phyloP scores from a whole-genome alignment of 1,140 invertebrate genomes.

The Aphaenogaster ashmeadi region DNA sequence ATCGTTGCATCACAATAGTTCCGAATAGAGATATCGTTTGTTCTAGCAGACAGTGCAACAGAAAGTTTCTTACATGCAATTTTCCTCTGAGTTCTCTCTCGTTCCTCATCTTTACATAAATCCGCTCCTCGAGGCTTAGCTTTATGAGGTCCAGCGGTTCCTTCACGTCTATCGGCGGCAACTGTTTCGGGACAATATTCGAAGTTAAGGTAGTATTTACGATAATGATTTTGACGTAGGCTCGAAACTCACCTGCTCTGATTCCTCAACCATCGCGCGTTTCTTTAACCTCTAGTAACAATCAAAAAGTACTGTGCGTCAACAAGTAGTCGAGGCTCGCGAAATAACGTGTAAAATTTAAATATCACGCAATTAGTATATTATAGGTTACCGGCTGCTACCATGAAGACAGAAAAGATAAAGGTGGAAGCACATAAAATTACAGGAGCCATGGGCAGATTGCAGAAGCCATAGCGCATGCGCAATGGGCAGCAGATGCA shows the following conservation, averaged over 20 bases:
- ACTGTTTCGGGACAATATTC: constrained; percentile 84
- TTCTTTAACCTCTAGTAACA: neutral
- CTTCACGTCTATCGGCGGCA: constrained; percentile 96
- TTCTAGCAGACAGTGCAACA: neutral
- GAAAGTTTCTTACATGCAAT: constrained; percentile 92
- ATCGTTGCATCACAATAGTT: neutral
- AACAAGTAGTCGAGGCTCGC: neutral
- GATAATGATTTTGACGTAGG: neutral
- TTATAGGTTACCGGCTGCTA: constrained; percentile 6
- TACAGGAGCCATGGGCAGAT: too few relatives aligned
- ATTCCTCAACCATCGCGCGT: constrained; percentile 84
- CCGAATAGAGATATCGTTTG: neutral
- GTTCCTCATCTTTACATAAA: constrained; percentile 99
- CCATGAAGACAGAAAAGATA: too few relatives aligned
- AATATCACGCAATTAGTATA: neutral
- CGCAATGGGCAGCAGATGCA: too few relatives aligned
- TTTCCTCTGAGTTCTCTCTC: constrained; percentile 97
- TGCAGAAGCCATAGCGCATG: too few relatives aligned
- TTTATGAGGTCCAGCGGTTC: constrained; percentile 98
- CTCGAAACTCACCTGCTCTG: constrained; percentile 83
- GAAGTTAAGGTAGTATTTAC: constrained; percentile 23
- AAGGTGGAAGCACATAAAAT: too few relatives aligned
- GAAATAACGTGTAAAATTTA: neutral
- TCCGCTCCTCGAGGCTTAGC: constrained; percentile 98
- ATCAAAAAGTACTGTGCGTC: neutral